Percentiles rank a stretch among this genome's conserved stretches.
These are phyloP conservation scores for Pardalotus punctatus DNA, from an alignment of 2,113 vertebrate genomes.

Conservation along the genomic window DNA sequence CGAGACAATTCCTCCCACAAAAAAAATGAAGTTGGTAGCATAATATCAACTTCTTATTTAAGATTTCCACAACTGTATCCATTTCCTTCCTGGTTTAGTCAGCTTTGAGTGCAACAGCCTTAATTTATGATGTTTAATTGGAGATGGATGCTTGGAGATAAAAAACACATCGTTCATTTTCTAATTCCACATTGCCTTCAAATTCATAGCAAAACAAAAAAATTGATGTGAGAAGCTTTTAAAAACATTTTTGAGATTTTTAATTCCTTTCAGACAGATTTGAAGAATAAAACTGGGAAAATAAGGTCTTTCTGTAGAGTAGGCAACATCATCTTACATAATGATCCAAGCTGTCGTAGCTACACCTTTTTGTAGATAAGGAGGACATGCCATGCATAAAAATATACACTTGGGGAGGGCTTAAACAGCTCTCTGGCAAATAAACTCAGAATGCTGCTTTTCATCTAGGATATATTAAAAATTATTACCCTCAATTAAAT, in stretches of 20 bases:
- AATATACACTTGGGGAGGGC: neutral
- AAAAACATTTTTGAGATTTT: neutral
- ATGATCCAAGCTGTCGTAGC: neutral
- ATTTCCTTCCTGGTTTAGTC: neutral
- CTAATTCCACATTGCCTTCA: neutral
- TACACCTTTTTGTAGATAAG: neutral
- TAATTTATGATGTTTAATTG: neutral
- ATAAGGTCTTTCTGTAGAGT: neutral
- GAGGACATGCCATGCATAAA: neutral
- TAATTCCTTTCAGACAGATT: neutral
- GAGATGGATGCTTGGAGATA: neutral
- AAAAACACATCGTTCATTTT: neutral
- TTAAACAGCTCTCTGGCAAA: neutral
- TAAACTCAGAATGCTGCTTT: neutral
- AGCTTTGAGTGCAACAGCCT: neutral
- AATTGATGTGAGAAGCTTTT: neutral
- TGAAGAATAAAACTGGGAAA: neutral
- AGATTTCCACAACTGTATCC: neutral
- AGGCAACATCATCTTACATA: neutral
- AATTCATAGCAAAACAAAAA: neutral
- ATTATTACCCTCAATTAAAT: neutral
- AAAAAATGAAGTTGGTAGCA: neutral
- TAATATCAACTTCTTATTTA: neutral
- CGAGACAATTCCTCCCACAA: neutral
- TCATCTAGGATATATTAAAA: neutral